Evolutionary conservation across 2,888 invertebrate genomes (phyloP).

Genomic region (Drosophila anceps): DNA sequence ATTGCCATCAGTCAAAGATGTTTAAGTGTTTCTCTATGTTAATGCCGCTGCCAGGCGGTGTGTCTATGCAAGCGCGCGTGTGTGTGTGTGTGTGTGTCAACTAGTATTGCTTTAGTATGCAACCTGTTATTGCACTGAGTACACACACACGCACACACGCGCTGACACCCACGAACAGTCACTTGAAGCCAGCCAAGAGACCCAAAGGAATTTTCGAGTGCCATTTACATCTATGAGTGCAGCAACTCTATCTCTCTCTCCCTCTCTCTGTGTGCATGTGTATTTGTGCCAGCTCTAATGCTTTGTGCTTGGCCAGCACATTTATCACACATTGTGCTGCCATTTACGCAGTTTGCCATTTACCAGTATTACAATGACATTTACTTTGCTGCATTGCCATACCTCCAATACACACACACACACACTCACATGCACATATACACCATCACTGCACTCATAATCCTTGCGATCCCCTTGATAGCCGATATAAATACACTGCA

Average conservation of each 20-base stretch:
- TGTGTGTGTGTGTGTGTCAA: conserved; percentile 16
- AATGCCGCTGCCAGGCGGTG: conserved; percentile 59
- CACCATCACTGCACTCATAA: not conserved
- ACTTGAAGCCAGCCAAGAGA: conserved; percentile 48
- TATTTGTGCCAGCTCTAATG: conserved; percentile 45
- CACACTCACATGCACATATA: not conserved
- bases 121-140: conserved; percentile 50
- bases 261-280: conserved; percentile 5
- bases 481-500: conserved; percentile 31
- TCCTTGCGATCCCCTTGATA: not conserved
- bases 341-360: conserved; percentile 61
- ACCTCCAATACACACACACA: conserved; percentile 7
- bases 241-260: conserved; percentile 22
- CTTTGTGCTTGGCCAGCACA: conserved; percentile 63
- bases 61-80: not conserved
- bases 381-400: conserved; percentile 12
- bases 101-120: conserved; percentile 11
- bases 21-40: conserved; percentile 77
- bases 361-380: conserved; percentile 45
- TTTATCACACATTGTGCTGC: conserved; percentile 75
- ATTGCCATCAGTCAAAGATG: conserved; percentile 73
- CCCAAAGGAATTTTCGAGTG: conserved; percentile 76
- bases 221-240: conserved; percentile 74
- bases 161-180: conserved; percentile 43
- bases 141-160: conserved; percentile 3